Evolutionary conservation across 2,888 invertebrate genomes (phyloP).

Genomic region (Drosophila flavopinicola): DNA sequence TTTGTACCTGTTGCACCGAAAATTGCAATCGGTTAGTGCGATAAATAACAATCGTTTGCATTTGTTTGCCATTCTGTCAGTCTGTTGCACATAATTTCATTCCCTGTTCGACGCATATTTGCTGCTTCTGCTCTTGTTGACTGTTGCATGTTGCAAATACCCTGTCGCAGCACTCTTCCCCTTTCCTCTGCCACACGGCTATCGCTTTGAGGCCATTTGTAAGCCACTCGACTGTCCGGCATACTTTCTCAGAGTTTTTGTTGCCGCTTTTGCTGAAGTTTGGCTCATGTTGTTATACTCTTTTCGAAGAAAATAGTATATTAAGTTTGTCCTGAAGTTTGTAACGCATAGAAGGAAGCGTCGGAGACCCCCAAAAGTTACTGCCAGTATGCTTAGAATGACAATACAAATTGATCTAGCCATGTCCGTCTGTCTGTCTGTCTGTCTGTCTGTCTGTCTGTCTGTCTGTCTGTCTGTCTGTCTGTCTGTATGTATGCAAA

Average conservation of each 20-base stretch:
- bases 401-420: too few species aligned
- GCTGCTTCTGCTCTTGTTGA: conserved; percentile 1
- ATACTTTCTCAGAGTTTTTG: conserved; percentile 36
- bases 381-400: too few species aligned
- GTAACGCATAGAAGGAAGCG: too few species aligned
- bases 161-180: background rate
- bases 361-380: too few species aligned
- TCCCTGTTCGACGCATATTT: conserved; percentile 12
- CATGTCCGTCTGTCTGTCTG: too few species aligned
- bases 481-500: too few species aligned
- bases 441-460: too few species aligned
- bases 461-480: too few species aligned
- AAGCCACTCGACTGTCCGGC: conserved; percentile 16
- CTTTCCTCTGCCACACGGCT: background rate
- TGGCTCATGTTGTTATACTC: conserved; percentile 20
- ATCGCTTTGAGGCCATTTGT: conserved; percentile 20
- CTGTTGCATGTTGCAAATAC: conserved; percentile 8
- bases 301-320: too few species aligned
- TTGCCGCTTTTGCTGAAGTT: conserved; percentile 16
- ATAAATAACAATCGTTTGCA: conserved; percentile 23
- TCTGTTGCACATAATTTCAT: conserved; percentile 23
- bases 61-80: conserved; percentile 10
- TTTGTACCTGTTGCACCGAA: background rate
- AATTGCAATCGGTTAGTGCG: background rate
- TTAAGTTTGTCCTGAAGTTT: too few species aligned